These are phyloP conservation scores for Brachypodius melanocephalos DNA, from an alignment of 2,113 vertebrate species.

Conservation along the genomic window DNA sequence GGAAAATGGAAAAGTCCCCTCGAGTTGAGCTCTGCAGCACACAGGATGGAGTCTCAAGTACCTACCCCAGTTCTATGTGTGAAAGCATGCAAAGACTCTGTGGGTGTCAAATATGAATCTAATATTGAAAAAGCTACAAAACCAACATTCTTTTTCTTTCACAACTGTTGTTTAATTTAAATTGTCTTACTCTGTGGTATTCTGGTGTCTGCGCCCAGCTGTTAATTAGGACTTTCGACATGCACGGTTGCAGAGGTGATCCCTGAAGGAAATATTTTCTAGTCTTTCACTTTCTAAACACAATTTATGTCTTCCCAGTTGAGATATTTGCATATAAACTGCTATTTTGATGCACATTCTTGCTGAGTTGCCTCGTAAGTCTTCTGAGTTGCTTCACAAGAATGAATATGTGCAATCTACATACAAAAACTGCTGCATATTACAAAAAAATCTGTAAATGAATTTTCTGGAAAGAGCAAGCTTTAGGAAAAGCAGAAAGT, in stretches of 20 bases:
- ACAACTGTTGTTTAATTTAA: neutral
- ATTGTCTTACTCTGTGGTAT: neutral
- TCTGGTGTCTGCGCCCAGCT: neutral
- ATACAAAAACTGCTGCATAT: neutral
- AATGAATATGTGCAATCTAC: neutral
- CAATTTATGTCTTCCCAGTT: neutral
- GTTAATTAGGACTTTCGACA: constrained; percentile 3
- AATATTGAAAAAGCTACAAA: neutral
- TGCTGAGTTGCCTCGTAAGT: neutral
- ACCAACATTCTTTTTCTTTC: neutral
- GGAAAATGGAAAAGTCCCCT: neutral
- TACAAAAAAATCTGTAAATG: neutral
- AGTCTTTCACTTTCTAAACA: constrained; percentile 3
- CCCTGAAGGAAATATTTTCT: neutral
- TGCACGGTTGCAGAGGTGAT: neutral
- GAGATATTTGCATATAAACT: constrained; percentile 10
- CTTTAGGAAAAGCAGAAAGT: neutral
- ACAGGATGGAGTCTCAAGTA: neutral
- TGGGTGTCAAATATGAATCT: neutral
- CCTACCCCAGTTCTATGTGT: neutral
- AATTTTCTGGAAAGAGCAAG: neutral
- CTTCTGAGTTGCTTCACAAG: neutral
- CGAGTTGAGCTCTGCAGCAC: neutral
- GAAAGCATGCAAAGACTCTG: neutral
- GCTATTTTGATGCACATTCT: neutral